phyloP scores from a whole-genome alignment of 2,888 invertebrate genomes.

The Drosophila paracracens region DNA sequence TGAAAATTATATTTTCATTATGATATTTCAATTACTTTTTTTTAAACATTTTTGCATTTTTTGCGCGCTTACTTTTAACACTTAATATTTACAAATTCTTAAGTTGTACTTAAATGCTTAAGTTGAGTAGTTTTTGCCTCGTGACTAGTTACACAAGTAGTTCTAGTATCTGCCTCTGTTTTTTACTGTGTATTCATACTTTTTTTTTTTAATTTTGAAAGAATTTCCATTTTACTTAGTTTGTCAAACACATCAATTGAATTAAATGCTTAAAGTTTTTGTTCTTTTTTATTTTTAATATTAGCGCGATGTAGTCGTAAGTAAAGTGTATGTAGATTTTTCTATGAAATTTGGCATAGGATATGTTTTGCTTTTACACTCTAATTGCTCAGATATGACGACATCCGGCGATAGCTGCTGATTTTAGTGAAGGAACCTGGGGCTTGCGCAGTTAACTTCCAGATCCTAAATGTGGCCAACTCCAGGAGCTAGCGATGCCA shows the following conservation, averaged over 20 bases:
- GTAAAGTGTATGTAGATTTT: constrained; percentile 50
- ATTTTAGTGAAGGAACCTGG: constrained; percentile 1
- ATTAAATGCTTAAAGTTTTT: constrained; percentile 26
- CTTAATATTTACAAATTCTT: constrained; percentile 69
- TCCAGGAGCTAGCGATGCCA: constrained; percentile 35
- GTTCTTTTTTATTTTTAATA: constrained; percentile 9
- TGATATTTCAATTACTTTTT: constrained; percentile 17
- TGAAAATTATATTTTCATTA: constrained; percentile 62
- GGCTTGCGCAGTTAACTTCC: constrained; percentile 61
- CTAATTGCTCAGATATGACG: constrained; percentile 23
- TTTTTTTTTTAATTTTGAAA: constrained; percentile 39
- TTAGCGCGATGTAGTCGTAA: constrained; percentile 44
- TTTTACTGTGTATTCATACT: neutral
- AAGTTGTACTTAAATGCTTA: constrained; percentile 64
- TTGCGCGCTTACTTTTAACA: constrained; percentile 39
- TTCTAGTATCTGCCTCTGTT: constrained; percentile 26
- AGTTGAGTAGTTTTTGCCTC: constrained; percentile 65
- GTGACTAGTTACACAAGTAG: constrained; percentile 44
- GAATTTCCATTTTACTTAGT: constrained; percentile 21
- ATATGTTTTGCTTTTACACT: constrained; percentile 69
- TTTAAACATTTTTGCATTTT: constrained; percentile 28
- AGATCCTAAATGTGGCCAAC: constrained; percentile 47
- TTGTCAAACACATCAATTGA: constrained; percentile 52
- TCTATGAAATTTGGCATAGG: constrained; percentile 81
- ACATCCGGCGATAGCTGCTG: constrained; percentile 2